Conservation (phyloP, 2,113 vertebrate species). For the Sorex araneus region DNA sequence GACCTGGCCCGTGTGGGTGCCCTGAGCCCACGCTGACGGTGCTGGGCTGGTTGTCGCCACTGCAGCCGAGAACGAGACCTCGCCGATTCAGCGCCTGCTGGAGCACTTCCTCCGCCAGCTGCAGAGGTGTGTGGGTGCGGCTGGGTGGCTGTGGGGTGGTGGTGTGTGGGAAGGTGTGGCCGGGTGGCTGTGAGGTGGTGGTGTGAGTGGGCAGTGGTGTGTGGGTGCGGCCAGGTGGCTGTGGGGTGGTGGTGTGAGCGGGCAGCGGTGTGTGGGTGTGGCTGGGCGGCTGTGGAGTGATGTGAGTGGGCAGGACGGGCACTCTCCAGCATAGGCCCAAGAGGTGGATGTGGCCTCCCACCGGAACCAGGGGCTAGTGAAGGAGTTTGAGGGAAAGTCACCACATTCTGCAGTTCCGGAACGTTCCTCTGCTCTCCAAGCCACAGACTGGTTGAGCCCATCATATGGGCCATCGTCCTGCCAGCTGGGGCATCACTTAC, state of each 20-base stretch:
- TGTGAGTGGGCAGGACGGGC: too few relatives aligned
- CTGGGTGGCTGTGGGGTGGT: background rate
- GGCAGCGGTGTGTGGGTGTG: slow-evolving; percentile 91
- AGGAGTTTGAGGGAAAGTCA: too few relatives aligned
- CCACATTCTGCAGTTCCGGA: background rate
- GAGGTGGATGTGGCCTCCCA: too few relatives aligned
- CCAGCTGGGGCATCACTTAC: too few relatives aligned
- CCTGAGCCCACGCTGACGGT: too few relatives aligned
- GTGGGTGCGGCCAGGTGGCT: background rate
- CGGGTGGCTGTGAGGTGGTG: background rate
- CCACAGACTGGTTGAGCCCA: too few relatives aligned
- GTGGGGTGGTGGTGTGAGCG: too few relatives aligned
- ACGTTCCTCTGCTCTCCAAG: too few relatives aligned
- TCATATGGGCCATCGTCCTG: too few relatives aligned
- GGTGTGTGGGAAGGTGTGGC: slow-evolving; percentile 81
- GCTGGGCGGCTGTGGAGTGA: background rate
- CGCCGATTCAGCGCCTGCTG: slow-evolving; percentile 96
- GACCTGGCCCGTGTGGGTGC: too few relatives aligned
- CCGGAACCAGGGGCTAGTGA: too few relatives aligned
- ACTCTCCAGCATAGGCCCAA: too few relatives aligned
- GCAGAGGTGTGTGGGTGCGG: slow-evolving; percentile 91
- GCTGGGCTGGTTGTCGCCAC: background rate
- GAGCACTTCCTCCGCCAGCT: slow-evolving; percentile 98
- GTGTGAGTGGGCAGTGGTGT: slow-evolving; percentile 91
- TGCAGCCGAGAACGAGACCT: slow-evolving; percentile 94